A percentile compares a stretch with the other conserved stretches of the same genome.
phyloP scores from a whole-genome alignment of 1,140 invertebrate genomes.

The Sycobia sp. region DNA sequence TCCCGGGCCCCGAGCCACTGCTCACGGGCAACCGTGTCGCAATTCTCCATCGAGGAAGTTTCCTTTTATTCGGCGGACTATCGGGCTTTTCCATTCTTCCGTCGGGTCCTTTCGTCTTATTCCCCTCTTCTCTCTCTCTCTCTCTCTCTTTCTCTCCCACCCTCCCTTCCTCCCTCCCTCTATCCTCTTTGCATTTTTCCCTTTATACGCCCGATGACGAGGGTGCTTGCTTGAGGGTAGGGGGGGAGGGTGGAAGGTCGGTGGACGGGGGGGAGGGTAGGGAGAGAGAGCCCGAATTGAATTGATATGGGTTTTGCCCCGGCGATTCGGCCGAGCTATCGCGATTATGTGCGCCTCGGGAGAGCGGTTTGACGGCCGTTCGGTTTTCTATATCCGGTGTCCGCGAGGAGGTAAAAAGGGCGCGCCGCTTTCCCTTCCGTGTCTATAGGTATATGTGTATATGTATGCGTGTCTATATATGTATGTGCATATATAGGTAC shows the following conservation, averaged over 20 bases:
- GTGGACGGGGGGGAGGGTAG: not conserved
- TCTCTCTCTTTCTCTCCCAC: not conserved
- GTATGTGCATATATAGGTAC: too few relatives aligned
- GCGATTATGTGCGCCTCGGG: constrained; percentile 21
- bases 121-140: too few relatives aligned
- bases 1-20: too few relatives aligned
- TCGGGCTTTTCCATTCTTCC: too few relatives aligned
- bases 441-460: too few relatives aligned
- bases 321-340: constrained; percentile 18
- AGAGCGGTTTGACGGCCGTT: not conserved
- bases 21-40: constrained; percentile 11
- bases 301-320: constrained; percentile 27
- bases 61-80: not conserved
- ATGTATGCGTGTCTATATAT: too few relatives aligned
- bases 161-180: too few relatives aligned
- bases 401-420: not conserved
- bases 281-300: too few relatives aligned
- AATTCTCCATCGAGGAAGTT: constrained; percentile 7
- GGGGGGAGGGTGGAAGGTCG: too few relatives aligned
- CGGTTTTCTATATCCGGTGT: not conserved
- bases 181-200: constrained; percentile 3
- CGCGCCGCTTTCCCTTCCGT: not conserved
- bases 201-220: not conserved
- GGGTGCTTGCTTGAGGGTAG: too few relatives aligned
- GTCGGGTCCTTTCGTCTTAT: too few relatives aligned